Conservation (phyloP, 1,140 invertebrate species). For the Ips typographus region DNA sequence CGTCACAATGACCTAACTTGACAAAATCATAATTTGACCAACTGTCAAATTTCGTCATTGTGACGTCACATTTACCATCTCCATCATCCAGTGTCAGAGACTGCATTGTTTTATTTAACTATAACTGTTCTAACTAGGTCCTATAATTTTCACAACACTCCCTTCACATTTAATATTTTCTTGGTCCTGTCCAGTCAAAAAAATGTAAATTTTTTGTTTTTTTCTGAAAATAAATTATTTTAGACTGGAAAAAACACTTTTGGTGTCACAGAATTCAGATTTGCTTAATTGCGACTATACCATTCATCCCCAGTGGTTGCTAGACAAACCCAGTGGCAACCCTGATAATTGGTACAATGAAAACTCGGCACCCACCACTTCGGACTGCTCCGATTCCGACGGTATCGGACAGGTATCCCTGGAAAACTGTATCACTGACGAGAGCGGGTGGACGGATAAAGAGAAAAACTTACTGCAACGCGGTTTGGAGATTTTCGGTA, state of each 20-base stretch:
- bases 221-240: conserved; percentile 9
- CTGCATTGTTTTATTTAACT: background rate
- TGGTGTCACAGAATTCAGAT: conserved; percentile 58
- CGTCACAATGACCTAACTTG: too few species aligned
- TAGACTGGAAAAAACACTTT: conserved; percentile 53
- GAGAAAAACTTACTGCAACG: conserved; percentile 61
- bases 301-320: conserved; percentile 66
- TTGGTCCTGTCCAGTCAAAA: background rate
- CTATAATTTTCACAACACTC: background rate
- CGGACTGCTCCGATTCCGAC: conserved; percentile 33
- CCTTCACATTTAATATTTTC: background rate
- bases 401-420: conserved; percentile 28
- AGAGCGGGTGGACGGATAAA: conserved; percentile 56
- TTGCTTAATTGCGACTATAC: conserved; percentile 61
- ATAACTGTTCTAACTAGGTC: background rate
- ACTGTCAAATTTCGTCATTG: too few species aligned
- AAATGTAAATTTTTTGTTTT: background rate
- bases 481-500: conserved; percentile 66
- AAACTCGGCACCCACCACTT: conserved; percentile 11
- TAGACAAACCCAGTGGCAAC: conserved; percentile 59
- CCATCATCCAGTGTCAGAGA: background rate
- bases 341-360: conserved; percentile 50
- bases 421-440: conserved; percentile 49
- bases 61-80: too few species aligned
- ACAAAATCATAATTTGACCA: too few species aligned